Conservation (phyloP, 2,888 invertebrate genomes). For the Teleogryllus oceanicus region DNA sequence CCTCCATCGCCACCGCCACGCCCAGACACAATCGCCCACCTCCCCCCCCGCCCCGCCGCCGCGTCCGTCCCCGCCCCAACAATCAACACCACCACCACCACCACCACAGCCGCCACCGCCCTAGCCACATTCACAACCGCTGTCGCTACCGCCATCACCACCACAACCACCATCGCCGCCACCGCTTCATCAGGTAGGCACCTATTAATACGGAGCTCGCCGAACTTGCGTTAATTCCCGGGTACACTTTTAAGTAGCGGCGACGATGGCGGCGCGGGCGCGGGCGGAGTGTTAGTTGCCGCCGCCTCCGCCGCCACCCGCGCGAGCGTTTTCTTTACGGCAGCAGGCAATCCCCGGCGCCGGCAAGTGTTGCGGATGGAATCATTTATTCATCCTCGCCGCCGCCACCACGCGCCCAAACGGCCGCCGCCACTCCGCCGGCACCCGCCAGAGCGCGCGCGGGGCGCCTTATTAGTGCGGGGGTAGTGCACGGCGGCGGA, state of each 20-base stretch:
- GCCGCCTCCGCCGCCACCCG: background rate
- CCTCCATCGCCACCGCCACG: no score
- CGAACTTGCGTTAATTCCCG: background rate
- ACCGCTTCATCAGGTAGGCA: background rate
- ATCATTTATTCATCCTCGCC: background rate
- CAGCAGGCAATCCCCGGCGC: background rate
- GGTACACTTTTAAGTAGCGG: slow-evolving; percentile 18
- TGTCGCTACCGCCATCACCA: no score
- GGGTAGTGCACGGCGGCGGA: background rate
- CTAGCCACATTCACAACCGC: no score
- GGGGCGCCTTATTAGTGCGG: background rate
- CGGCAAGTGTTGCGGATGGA: background rate
- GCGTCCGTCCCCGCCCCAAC: no score
- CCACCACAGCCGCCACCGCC: no score
- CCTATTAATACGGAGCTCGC: background rate
- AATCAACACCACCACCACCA: no score
- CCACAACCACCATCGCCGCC: background rate
- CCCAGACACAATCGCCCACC: no score
- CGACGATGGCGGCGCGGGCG: background rate
- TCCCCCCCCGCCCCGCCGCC: no score
- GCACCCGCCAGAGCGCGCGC: background rate
- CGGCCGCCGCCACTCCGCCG: background rate
- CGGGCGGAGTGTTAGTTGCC: background rate
- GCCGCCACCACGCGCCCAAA: background rate
- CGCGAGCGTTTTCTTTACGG: slow-evolving; percentile 8